Conservation (phyloP, 2,888 invertebrate species). For the Euclidia mi region DNA sequence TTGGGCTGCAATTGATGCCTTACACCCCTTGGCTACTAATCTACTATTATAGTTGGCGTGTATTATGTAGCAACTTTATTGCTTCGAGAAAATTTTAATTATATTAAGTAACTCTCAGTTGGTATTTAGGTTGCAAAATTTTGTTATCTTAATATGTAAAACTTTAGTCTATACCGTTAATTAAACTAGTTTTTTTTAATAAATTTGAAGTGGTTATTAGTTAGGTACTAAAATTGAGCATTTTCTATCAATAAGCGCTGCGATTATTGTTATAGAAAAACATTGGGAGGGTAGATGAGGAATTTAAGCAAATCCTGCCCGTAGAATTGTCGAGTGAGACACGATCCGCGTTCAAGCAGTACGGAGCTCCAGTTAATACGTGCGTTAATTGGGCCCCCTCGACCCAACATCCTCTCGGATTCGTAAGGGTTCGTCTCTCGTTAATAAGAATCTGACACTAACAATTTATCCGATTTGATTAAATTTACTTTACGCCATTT, state of each 20-base stretch:
- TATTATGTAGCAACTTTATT: conserved; percentile 33
- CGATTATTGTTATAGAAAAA: conserved; percentile 49
- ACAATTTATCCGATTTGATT: conserved; percentile 53
- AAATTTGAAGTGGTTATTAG: not conserved
- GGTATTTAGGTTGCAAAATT: too few relatives aligned
- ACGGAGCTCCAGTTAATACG: conserved; percentile 58
- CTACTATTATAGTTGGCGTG: conserved; percentile 33
- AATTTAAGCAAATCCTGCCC: conserved; percentile 55
- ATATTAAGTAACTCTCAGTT: too few relatives aligned
- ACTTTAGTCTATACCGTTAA: too few relatives aligned
- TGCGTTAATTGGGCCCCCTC: conserved; percentile 61
- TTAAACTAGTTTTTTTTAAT: too few relatives aligned
- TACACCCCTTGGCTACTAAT: too few relatives aligned
- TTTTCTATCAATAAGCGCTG: conserved; percentile 42
- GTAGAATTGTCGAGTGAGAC: conserved; percentile 39
- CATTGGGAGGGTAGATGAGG: conserved; percentile 35
- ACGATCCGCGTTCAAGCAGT: conserved; percentile 58
- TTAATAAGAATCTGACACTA: conserved; percentile 57
- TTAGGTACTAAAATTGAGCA: not conserved
- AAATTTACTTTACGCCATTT: conserved; percentile 45
- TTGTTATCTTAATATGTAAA: too few relatives aligned
- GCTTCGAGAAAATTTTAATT: conserved; percentile 3
- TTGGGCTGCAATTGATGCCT: too few relatives aligned
- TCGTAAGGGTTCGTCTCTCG: conserved; percentile 47
- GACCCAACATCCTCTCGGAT: conserved; percentile 38